Base-by-base conservation (phyloP, 2,797 vertebrate genomes). In the Peromyscus aztecus region DNA sequence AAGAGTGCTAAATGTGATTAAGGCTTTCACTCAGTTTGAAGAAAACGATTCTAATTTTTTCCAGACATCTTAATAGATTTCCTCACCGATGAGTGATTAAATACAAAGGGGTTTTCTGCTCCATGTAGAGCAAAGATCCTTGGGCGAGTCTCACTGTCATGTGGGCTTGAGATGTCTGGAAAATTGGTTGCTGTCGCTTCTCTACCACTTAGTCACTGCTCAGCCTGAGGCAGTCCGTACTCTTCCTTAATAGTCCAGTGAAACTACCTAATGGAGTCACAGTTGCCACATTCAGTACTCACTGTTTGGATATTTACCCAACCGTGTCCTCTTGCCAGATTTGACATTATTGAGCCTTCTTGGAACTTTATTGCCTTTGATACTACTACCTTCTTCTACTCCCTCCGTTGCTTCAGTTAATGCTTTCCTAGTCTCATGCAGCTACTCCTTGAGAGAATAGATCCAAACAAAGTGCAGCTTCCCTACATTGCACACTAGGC, bases 301-400 rank as follows among this genome's bases (percentile, higher is more conserved):
- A 75, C 2, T 31, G 63, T 73, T 88, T 57, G 1, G 49, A 29
- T 46, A 23, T 78, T 92, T 57, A 63, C 40, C 34, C 76, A 73
- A 69, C 43, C 77, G 14, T 40, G 29, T 86, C 37, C 83, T 31
- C 14, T 61, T 76, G 57, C 77, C 92, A 55, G 43, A 57, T 40
- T 76, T 94, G 94, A 31, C 63, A 40, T 90, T 71, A 93, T 46
- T 0, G 59, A 95, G 88, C 29, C 46, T 73, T 93, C 87, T 57
- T 94, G 92, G 40, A 81, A 85, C 71, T 90, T 93, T 59, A 67
- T 93, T 92, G 95, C 81, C 93, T 96, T 73, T 59, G 69, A 91
- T 69, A 77, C 31, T 34, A 81, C 31, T 84, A 13, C 69, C n/a
- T 92, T n/a, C 40, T 94, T 12, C 73, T 83, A 83, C 69, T 96